A percentile compares a stretch with the other conserved stretches of the same genome.
These are phyloP conservation scores for Baccha elongata DNA, from an alignment of 2,888 invertebrate species.

Conservation along the genomic window DNA sequence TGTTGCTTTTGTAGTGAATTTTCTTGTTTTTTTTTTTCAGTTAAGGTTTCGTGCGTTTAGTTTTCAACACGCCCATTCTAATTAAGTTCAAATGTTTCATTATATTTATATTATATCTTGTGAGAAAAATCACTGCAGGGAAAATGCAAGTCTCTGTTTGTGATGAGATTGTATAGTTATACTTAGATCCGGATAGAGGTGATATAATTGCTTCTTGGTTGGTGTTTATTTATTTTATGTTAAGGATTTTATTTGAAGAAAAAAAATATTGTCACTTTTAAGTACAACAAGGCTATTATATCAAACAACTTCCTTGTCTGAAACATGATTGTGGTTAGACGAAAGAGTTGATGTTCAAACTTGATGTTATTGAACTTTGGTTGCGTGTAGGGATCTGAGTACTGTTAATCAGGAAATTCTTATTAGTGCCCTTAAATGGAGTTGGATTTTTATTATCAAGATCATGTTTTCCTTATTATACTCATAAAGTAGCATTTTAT, in stretches of 20 bases:
- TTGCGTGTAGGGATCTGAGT: too few species aligned
- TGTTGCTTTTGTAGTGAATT: slow-evolving; percentile 30
- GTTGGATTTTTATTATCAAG: too few species aligned
- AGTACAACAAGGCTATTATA: slow-evolving; percentile 3
- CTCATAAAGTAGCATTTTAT: too few species aligned
- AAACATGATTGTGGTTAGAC: slow-evolving; percentile 21
- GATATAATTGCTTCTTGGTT: slow-evolving; percentile 28
- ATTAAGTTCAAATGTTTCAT: slow-evolving; percentile 39
- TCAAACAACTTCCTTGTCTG: slow-evolving; percentile 49
- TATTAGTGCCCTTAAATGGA: too few species aligned
- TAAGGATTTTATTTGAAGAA: slow-evolving; percentile 50
- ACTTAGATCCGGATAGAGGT: slow-evolving; percentile 37
- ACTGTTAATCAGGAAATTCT: too few species aligned
- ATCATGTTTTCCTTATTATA: too few species aligned
- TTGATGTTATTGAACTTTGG: slow-evolving; percentile 15
- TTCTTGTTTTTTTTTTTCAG: background rate
- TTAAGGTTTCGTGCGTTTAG: slow-evolving; percentile 23
- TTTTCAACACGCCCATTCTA: slow-evolving; percentile 49
- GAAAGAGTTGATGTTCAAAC: slow-evolving; percentile 52
- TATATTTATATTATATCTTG: slow-evolving; percentile 16
- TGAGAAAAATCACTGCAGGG: slow-evolving; percentile 52
- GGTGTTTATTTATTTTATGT: slow-evolving; percentile 43
- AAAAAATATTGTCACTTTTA: slow-evolving; percentile 49
- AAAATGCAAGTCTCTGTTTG: background rate
- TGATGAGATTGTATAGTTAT: background rate